Percentiles rank a stretch among this genome's conserved stretches.
Conservation (phyloP, 2,797 vertebrate species). For the Takifugu ocellatus region DNA sequence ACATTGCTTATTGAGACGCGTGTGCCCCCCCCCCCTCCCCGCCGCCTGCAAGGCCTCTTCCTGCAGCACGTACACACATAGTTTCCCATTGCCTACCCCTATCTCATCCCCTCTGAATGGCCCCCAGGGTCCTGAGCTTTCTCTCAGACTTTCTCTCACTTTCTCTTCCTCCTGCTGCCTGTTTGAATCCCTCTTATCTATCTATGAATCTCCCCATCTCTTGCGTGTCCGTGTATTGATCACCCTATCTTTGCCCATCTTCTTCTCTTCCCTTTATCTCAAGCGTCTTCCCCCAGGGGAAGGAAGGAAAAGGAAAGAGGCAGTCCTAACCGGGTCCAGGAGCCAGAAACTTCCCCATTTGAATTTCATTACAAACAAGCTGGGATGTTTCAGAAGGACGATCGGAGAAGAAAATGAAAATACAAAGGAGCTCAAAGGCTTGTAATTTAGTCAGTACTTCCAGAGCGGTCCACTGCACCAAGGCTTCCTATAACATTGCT, state of each 20-base stretch:
- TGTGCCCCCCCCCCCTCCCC: constrained; percentile 28
- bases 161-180: constrained; percentile 23
- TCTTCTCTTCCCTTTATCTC: constrained; percentile 29
- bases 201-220: constrained; percentile 29
- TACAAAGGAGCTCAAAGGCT: constrained; percentile 47
- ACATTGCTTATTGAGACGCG: constrained; percentile 18
- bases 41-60: constrained; percentile 62
- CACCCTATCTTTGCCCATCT: constrained; percentile 23
- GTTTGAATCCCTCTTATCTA: constrained; percentile 25
- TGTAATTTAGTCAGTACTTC: constrained; percentile 64
- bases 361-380: constrained; percentile 69
- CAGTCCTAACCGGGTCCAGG: constrained; percentile 43
- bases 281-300: constrained; percentile 13
- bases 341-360: constrained; percentile 62
- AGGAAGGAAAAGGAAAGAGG: background rate
- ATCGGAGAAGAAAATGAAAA: constrained; percentile 35
- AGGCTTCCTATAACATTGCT: constrained; percentile 21
- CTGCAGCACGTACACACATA: constrained; percentile 77
- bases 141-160: constrained; percentile 33
- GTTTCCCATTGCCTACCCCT: constrained; percentile 66
- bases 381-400: constrained; percentile 53
- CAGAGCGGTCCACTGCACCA: constrained; percentile 32
- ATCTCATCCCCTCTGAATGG: constrained; percentile 26
- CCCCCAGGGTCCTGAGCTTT: constrained; percentile 48
- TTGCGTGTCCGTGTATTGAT: constrained; percentile 43